These are phyloP conservation scores for Pterocles orientalis DNA, from an alignment of 2,113 vertebrate species.

Conservation along the genomic window DNA sequence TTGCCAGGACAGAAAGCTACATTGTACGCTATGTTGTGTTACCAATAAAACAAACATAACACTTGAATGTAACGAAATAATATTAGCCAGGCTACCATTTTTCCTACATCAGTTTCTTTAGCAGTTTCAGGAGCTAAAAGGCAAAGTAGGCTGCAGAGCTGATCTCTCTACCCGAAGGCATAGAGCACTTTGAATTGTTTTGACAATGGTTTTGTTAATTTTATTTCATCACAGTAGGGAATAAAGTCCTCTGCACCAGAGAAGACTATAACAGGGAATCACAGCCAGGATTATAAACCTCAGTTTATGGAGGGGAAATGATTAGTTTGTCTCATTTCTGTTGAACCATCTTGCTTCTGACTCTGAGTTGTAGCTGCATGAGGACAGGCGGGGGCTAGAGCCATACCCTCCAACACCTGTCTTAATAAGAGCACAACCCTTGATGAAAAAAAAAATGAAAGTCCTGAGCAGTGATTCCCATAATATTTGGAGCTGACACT, in stretches of 20 bases:
- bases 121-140: not conserved
- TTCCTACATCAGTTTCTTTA: not conserved
- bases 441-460: not conserved
- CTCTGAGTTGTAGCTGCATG: not conserved
- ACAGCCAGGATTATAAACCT: not conserved
- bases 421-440: not conserved
- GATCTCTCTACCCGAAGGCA: not conserved
- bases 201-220: not conserved
- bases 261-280: not conserved
- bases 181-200: not conserved
- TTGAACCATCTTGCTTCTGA: not conserved
- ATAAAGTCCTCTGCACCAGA: not conserved
- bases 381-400: not conserved
- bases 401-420: not conserved
- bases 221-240: slow-evolving; percentile 35
- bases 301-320: not conserved
- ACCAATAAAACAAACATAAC: not conserved
- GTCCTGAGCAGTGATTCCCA: not conserved
- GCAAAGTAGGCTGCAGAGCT: not conserved
- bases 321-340: not conserved
- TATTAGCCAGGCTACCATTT: not conserved
- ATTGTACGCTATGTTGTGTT: not conserved
- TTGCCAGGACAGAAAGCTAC: not conserved
- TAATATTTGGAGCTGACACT: not conserved
- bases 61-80: not conserved